Evolutionary conservation across 2,797 vertebrate genomes (phyloP), one percentile per base, ranked within the genome.

Genomic region (Gymnothorax javanicus): DNA sequence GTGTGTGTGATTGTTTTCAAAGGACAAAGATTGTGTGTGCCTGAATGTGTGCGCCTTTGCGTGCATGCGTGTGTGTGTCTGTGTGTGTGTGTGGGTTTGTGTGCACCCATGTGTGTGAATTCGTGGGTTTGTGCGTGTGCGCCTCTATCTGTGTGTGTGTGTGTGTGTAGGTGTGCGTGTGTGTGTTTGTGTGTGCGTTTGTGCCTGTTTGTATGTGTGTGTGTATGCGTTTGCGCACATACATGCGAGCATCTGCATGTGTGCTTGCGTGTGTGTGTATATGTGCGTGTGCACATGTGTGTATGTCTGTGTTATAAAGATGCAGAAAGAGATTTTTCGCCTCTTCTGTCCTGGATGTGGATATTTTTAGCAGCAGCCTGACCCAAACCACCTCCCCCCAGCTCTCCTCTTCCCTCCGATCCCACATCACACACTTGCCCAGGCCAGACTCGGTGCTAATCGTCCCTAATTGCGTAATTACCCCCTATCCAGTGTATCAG

Each of bases 311-410:
- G 79, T 85, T 91, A 91, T 93, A 91, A 59, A 92, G 88, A 92
- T 92, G 92, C 94, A 94, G 91, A 93, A 84, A 50, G 12, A 91
- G 93, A 93, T 93, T 79, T 93, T 94, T 92, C 94, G 91, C 91
- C 90, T 75, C 71, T 75, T 33, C 11, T 75, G 27, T 43, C 71
- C 33, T 33, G 57, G 23, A 23, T 58, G 7, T 17, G 5, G 54
- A 23, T 82, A 82, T 82, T 57, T 59, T 82, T 82, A 82, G 57
- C 57, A 82, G 52, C 17, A 56, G 54, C 81, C 81, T 67, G 62
- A 23, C 62, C 20, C 4, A 20, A 20, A 4, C 62, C 62, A 4
- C 23, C 2, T 7, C 20, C 62, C 59, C 59, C 13, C 13, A 0
- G 4, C 59, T 60, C 59, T 15, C 59, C 1, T 62, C 60, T 62